Percentiles rank a stretch among this genome's conserved stretches.
Evolutionary conservation across 2,888 invertebrate genomes (phyloP).

Genomic region (Metopia argyrocephala): DNA sequence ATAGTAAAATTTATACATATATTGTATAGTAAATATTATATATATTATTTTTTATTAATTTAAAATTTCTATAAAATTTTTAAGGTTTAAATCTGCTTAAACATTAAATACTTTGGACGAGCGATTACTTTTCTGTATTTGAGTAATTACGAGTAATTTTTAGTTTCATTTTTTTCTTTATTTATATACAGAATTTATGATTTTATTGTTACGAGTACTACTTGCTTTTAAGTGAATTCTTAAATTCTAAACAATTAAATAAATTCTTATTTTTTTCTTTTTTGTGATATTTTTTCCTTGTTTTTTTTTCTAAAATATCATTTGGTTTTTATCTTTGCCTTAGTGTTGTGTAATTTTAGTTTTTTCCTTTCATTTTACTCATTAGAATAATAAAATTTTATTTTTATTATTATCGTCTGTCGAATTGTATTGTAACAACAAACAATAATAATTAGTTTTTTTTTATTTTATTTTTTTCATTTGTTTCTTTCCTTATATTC

Average conservation of each 20-base stretch:
- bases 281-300: slow-evolving; percentile 18
- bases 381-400: slow-evolving; percentile 59
- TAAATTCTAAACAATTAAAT: slow-evolving; percentile 46
- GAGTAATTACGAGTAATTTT: slow-evolving; percentile 12
- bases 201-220: slow-evolving; percentile 1
- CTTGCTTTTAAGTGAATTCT: not conserved
- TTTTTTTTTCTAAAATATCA: slow-evolving; percentile 41
- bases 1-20: slow-evolving; percentile 23
- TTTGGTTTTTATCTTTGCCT: slow-evolving; percentile 53
- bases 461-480: not conserved
- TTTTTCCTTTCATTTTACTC: slow-evolving; percentile 26
- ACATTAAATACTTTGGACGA: slow-evolving; percentile 62
- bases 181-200: slow-evolving; percentile 33
- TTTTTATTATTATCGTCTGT: slow-evolving; percentile 49
- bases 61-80: slow-evolving; percentile 6
- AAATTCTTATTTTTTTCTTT: slow-evolving; percentile 32
- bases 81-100: slow-evolving; percentile 45
- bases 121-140: slow-evolving; percentile 7
- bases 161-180: slow-evolving; percentile 25
- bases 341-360: not conserved
- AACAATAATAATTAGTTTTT: slow-evolving; percentile 53
- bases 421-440: slow-evolving; percentile 50
- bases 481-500: not conserved
- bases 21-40: no score
- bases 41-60: slow-evolving; percentile 34